Base-by-base conservation (phyloP, 2,113 vertebrate species). In the Pelodiscus sinensis region DNA sequence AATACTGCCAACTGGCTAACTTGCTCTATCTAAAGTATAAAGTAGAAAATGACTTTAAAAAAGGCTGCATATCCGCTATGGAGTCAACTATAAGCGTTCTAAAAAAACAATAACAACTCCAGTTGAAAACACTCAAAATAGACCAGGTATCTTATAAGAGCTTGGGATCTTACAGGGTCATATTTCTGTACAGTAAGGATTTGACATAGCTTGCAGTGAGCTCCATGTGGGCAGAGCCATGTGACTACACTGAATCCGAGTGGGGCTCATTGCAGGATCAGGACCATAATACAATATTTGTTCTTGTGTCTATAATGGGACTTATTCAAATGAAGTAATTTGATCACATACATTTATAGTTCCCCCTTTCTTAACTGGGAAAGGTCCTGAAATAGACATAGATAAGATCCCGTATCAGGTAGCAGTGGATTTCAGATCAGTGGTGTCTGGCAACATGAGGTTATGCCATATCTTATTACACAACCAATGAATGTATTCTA, bases 1-100 rank as follows among this genome's bases (percentile, higher is more conserved):
- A 99, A 98, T 57, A 99, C 98, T 0, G 98, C 96, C 96, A 99
- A 90, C 97, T 99, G 99, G 96, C 98, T 99, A 85, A 99, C 99
- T 97, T 99, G 99, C 85, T 99, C 99, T 94, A 99, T 97, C 99
- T 99, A 90, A 81, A 97, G 96, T 25, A 82, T 24, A 90, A 62
- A 95, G 73, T 14, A 68, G 79, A 94, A 92, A 96, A 89, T 5
- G 81, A 55, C 2, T 86, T 35, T 81, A 85, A 96, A 96, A 90
- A 55, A 84, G 35, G 62, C 71, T 73, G 89, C 31, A 77, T 52
- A 44, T 35, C 79, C 14, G 9, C n/a, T 35, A n/a, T 71, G n/a
- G 31, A 71, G 62, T 92, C 54, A 90, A 86, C 82, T 91, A n/a
- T 80, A 92, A 27, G 79, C 88, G 35, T 87, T 92, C 90, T 51